Evolutionary conservation across 2,888 invertebrate species (phyloP).

Genomic region (Drosophila anomalata): DNA sequence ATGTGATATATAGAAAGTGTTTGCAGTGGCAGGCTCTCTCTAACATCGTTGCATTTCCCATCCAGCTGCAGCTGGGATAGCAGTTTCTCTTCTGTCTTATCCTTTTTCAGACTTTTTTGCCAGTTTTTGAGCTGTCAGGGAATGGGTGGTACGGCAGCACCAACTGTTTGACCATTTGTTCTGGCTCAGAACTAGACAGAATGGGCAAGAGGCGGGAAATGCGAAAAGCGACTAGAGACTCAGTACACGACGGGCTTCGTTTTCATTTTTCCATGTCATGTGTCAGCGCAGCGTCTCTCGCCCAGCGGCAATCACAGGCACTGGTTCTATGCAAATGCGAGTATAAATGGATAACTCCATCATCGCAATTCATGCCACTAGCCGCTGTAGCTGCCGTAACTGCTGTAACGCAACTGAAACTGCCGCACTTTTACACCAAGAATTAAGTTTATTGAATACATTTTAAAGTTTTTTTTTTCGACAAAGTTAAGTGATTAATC

Average conservation of each 20-base stretch:
- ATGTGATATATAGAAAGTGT: conserved; percentile 66
- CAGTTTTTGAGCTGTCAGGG: conserved; percentile 35
- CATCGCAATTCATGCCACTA: conserved; percentile 74
- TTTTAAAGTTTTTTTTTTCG: no score
- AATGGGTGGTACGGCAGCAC: conserved; percentile 14
- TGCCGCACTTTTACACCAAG: conserved; percentile 30
- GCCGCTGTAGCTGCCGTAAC: conserved; percentile 30
- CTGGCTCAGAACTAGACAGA: conserved; percentile 9
- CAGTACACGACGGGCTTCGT: conserved; percentile 59
- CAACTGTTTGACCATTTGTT: conserved; percentile 45
- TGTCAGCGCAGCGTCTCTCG: conserved; percentile 77
- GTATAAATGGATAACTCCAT: conserved; percentile 81
- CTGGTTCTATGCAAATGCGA: conserved; percentile 75
- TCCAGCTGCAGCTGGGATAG: conserved; percentile 33
- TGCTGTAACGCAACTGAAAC: conserved; percentile 38
- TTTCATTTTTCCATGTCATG: conserved; percentile 81
- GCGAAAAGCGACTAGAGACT: conserved; percentile 42
- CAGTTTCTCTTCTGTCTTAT: conserved; percentile 25
- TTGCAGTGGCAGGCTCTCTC: conserved; percentile 40
- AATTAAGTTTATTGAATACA: no score
- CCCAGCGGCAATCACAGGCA: conserved; percentile 75
- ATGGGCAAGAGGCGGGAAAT: not conserved
- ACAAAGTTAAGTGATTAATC: no score
- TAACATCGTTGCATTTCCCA: conserved; percentile 21
- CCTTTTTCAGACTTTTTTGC: conserved; percentile 25